Evolutionary conservation across 1,140 invertebrate species (phyloP), one percentile per base, ranked within the genome.

Genomic region (Aradophagus sp.): DNA sequence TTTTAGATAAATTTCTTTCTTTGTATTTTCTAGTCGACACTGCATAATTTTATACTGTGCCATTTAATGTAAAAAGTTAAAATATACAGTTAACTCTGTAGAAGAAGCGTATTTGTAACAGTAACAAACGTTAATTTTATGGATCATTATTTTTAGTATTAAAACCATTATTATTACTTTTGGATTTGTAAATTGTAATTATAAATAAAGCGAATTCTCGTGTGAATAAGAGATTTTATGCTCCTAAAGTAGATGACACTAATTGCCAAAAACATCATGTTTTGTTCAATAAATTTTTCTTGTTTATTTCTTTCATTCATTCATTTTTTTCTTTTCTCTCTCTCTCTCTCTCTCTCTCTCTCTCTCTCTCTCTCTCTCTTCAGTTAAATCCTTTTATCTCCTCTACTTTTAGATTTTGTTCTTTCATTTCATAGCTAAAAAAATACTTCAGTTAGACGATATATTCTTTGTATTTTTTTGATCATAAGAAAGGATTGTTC

Each of bases 401-500:
- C n/a, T n/a, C n/a, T n/a, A n/a, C n/a, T n/a, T n/a, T 58, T 36
- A 27, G 16, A 45, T 44, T 58, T 58, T 47, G 39, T 44, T 50
- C 13, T 20, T 38, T 47, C 38, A 8, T 50, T 48, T 38, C 13
- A 45, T 55, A 65, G 73, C 73, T 35, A 77, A 73, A 53, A 47
- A 35, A 4, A 56, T 39, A 56, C 56, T 62, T 44, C 19, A 73
- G 77, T 84, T 76, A 67, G 74, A 78, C 75, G 61, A 67, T 53
- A 26, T 35, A 44, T 13, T 70, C 45, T 56, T 38, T 41, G 20
- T 48, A 38, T 6, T 70, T 31, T 47, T 78, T 75, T 75, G 58
- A 84, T 85, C 84, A 85, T 80, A 86, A 86, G 73, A 86, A 86
- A 7, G 84, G 84, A 61, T 86, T 86, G 67, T 85, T 86, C 20